Conservation (phyloP, 2,888 invertebrate species). For the Drosophila cognata region DNA sequence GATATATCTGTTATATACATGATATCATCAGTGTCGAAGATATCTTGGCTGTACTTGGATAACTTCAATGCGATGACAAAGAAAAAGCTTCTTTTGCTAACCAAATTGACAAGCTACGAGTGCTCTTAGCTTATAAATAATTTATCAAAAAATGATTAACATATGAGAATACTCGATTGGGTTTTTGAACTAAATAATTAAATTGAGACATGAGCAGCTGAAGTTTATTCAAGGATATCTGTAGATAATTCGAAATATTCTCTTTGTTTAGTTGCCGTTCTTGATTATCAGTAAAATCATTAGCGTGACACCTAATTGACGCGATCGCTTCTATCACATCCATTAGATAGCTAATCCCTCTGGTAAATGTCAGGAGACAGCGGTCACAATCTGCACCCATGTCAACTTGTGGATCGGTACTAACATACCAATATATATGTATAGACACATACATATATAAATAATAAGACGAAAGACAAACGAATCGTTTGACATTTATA, state of each 20-base stretch:
- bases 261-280: background rate
- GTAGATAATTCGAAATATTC: background rate
- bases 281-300: background rate
- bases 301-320: slow-evolving; percentile 1
- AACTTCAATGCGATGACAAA: background rate
- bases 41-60: background rate
- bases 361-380: slow-evolving; percentile 16
- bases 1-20: background rate
- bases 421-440: background rate
- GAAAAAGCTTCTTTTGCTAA: background rate
- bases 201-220: background rate
- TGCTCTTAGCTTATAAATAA: background rate
- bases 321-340: background rate
- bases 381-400: slow-evolving; percentile 9
- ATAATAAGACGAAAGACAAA: slow-evolving; percentile 46
- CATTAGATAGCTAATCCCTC: slow-evolving; percentile 19
- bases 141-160: background rate
- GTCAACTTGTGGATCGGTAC: slow-evolving; percentile 13
- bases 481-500: slow-evolving; percentile 68
- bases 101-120: background rate
- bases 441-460: background rate
- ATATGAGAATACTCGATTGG: background rate
- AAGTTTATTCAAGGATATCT: background rate
- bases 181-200: background rate
- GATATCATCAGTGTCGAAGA: background rate